Conservation (phyloP, 2,113 vertebrate species). For the Oncorhynchus nerka region DNA sequence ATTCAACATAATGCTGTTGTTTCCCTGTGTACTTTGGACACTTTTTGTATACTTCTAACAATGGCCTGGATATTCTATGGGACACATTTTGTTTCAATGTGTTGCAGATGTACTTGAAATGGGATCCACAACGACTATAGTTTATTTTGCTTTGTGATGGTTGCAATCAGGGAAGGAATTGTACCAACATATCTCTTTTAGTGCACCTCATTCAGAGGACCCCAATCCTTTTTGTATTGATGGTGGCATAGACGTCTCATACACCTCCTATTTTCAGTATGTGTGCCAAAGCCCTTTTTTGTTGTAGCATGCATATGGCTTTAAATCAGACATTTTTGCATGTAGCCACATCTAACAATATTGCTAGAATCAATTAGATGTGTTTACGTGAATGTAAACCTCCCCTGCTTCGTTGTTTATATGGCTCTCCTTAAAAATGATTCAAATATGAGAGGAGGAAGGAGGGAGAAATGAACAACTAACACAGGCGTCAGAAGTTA, state of each 20-base stretch:
- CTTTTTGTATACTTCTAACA: background rate
- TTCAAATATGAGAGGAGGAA: background rate
- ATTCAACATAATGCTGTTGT: no score
- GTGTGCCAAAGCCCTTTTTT: background rate
- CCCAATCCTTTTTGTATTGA: background rate
- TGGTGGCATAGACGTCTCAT: background rate
- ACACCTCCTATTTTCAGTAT: background rate
- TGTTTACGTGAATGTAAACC: conserved; percentile 4
- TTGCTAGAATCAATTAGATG: background rate
- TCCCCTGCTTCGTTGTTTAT: background rate
- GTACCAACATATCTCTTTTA: no score
- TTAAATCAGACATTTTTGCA: background rate
- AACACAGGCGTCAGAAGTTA: background rate
- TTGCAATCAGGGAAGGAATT: background rate
- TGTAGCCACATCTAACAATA: background rate
- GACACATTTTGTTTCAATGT: background rate
- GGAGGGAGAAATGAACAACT: background rate
- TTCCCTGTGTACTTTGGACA: background rate
- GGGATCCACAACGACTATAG: background rate
- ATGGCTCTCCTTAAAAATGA: conserved; percentile 6
- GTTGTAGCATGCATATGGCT: background rate
- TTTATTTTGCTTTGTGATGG: background rate
- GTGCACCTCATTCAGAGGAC: no score
- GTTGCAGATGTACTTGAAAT: background rate
- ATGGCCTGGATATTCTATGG: background rate